phyloP scores from a whole-genome alignment of 2,113 vertebrate genomes.

The Scomber japonicus region DNA sequence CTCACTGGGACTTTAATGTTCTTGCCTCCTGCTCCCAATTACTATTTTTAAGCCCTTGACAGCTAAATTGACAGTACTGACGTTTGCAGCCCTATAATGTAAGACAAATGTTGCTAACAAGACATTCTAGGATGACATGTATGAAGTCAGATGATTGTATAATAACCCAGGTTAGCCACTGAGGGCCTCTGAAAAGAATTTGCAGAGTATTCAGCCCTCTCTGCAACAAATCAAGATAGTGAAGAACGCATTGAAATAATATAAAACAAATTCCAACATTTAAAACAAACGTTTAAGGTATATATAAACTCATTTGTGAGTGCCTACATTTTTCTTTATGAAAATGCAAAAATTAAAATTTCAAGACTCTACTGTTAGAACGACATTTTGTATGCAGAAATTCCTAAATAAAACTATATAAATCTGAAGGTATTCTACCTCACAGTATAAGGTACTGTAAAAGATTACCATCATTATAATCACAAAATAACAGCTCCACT shows the following conservation, averaged over 20 bases:
- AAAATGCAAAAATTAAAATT: no score
- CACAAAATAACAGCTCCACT: background rate
- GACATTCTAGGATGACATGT: conserved; percentile 63
- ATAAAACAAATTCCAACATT: background rate
- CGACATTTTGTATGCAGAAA: no score
- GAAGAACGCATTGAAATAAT: background rate
- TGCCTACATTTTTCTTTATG: no score
- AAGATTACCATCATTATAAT: background rate
- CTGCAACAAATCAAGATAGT: conserved; percentile 14
- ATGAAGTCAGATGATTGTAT: conserved; percentile 70
- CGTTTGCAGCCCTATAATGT: conserved; percentile 68
- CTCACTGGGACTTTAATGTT: conserved; percentile 46
- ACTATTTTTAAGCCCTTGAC: conserved; percentile 72
- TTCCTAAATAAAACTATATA: no score
- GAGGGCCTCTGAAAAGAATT: conserved; percentile 39
- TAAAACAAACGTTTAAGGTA: no score
- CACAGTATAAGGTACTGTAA: background rate
- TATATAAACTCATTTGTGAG: no score
- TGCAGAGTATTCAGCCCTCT: conserved; percentile 1
- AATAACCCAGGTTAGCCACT: conserved; percentile 64
- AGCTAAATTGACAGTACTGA: conserved; percentile 75
- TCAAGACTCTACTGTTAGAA: no score
- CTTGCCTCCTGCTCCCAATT: conserved; percentile 71
- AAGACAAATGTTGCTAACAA: conserved; percentile 81
- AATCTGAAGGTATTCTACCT: background rate